These are phyloP conservation scores for Synaphobranchus kaupii DNA, from an alignment of 2,797 vertebrate genomes.

Conservation along the genomic window DNA sequence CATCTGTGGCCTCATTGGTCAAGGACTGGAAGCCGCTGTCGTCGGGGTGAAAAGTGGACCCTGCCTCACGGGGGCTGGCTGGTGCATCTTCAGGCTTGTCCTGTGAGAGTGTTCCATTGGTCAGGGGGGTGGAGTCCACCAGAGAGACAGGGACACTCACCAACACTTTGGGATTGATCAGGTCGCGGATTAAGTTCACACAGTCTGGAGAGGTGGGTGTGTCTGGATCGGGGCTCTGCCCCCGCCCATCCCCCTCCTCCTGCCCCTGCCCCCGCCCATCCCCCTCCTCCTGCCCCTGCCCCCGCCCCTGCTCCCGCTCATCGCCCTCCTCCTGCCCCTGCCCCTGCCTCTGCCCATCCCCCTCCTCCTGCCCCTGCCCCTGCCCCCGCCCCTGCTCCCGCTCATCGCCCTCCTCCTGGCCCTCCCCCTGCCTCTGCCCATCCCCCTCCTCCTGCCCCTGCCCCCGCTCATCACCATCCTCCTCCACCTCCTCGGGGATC, in stretches of 20 bases:
- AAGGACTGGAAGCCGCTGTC: slow-evolving; percentile 65
- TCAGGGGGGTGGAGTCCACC: slow-evolving; percentile 29
- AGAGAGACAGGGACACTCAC: slow-evolving; percentile 42
- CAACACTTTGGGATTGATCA: slow-evolving; percentile 72
- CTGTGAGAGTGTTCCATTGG: slow-evolving; percentile 57
- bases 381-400: rapidly evolving
- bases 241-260: background rate
- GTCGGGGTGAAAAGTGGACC: slow-evolving; percentile 27
- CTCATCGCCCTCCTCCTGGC: background rate
- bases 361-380: rapidly evolving
- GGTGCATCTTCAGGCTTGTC: slow-evolving; percentile 61
- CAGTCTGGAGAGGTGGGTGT: slow-evolving; percentile 62
- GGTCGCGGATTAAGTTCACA: slow-evolving; percentile 71
- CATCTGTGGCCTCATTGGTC: slow-evolving; percentile 46
- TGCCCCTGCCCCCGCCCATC: rapidly evolving
- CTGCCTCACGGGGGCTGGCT: slow-evolving; percentile 48
- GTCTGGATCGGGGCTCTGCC: background rate
- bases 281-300: rapidly evolving
- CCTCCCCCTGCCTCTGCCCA: rapidly evolving
- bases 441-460: background rate
- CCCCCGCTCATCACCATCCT: rapidly evolving
- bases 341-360: background rate
- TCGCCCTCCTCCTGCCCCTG: rapidly evolving
- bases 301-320: too few species aligned
- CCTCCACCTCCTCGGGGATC: slow-evolving; percentile 68